Percentiles rank a stretch among this genome's conserved stretches.
Evolutionary conservation across 2,888 invertebrate genomes (phyloP).

Genomic region (Sialis fuliginosa): DNA sequence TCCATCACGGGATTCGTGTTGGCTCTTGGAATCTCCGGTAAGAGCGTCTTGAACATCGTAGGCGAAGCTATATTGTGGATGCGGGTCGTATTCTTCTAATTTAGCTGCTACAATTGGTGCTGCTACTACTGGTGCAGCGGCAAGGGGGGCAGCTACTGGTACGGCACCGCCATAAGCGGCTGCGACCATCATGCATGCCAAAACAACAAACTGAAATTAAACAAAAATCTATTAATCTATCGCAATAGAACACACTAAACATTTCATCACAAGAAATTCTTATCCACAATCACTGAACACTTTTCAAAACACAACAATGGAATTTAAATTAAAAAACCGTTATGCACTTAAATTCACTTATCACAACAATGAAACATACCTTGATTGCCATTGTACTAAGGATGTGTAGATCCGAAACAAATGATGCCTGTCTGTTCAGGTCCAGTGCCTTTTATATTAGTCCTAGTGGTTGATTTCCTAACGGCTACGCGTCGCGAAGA

Average conservation of each 20-base stretch:
- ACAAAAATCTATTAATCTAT: not conserved
- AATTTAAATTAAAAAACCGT: not conserved
- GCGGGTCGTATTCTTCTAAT: conserved; percentile 5
- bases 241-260: not conserved
- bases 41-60: conserved; percentile 31
- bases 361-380: too few species aligned
- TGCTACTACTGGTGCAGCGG: conserved; percentile 10
- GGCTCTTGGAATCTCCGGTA: conserved; percentile 30
- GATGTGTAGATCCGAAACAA: too few species aligned
- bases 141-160: conserved; percentile 17
- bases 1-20: conserved; percentile 32
- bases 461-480: too few species aligned
- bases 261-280: too few species aligned
- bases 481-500: too few species aligned
- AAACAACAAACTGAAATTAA: not conserved
- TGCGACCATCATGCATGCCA: too few species aligned
- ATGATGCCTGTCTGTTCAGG: too few species aligned
- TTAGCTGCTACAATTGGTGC: conserved; percentile 1
- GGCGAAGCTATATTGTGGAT: conserved; percentile 29
- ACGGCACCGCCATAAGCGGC: conserved; percentile 10
- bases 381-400: too few species aligned
- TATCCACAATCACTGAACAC: too few species aligned
- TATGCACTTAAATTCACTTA: not conserved
- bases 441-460: too few species aligned
- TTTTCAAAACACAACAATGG: not conserved